A percentile compares a stretch with the other conserved stretches of the same genome.
Evolutionary conservation across 2,888 invertebrate species (phyloP).

Genomic region (Amblyjoppa proteus): DNA sequence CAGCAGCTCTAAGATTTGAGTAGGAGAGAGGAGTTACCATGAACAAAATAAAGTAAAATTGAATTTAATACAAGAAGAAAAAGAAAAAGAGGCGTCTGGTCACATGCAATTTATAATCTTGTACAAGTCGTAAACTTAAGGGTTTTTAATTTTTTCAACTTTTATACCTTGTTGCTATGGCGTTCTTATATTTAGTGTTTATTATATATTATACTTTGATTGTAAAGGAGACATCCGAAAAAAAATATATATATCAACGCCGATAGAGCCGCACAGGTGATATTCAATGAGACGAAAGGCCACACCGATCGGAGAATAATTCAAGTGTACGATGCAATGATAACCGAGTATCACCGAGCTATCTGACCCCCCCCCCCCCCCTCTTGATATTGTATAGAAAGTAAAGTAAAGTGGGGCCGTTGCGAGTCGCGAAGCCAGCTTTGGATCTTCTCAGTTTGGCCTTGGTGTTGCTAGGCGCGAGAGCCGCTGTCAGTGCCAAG

Average conservation of each 20-base stretch:
- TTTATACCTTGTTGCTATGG: too few relatives aligned
- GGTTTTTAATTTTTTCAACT: too few relatives aligned
- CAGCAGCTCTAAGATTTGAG: too few relatives aligned
- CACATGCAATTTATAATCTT: too few relatives aligned
- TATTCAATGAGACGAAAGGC: neutral
- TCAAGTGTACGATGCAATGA: neutral
- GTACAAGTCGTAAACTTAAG: too few relatives aligned
- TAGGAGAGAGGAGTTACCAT: too few relatives aligned
- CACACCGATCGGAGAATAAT: neutral
- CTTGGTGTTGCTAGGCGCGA: slow-evolving; percentile 84
- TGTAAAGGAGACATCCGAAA: too few relatives aligned
- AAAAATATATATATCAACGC: neutral
- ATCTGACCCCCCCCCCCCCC: neutral
- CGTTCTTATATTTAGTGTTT: too few relatives aligned
- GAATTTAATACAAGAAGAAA: too few relatives aligned
- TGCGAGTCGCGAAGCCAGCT: slow-evolving; percentile 66
- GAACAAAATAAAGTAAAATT: too few relatives aligned
- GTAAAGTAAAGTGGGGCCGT: slow-evolving; percentile 12
- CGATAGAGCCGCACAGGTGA: neutral
- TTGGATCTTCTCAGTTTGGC: slow-evolving; percentile 74
- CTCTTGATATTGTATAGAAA: slow-evolving; percentile 10
- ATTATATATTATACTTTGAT: too few relatives aligned
- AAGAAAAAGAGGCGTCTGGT: too few relatives aligned
- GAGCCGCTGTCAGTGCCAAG: slow-evolving; percentile 84
- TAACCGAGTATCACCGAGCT: neutral